Conservation (phyloP, 2,113 vertebrate genomes). For the Plestiodon gilberti region DNA sequence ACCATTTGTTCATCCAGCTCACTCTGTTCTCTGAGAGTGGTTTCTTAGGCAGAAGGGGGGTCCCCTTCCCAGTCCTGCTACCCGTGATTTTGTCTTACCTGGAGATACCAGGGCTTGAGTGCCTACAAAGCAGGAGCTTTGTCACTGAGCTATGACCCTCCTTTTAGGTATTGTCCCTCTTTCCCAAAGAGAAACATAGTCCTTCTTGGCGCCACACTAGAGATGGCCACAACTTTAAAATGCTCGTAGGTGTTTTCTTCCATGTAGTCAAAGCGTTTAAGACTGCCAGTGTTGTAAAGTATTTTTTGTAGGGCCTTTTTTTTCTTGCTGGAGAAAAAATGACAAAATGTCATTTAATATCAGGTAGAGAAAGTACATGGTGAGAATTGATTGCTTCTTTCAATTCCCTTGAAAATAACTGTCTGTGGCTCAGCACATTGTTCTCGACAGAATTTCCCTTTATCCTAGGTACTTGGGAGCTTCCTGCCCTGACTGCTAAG, state of each 20-base stretch:
- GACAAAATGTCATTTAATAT: constrained; percentile 19
- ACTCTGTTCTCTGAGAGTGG: too few species aligned
- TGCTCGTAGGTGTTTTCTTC: neutral
- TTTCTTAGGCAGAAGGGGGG: too few species aligned
- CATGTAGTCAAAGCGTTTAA: neutral
- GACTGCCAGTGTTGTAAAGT: neutral
- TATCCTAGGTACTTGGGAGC: constrained; percentile 16
- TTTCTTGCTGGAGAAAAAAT: neutral
- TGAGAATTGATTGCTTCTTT: constrained; percentile 27
- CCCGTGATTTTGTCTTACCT: too few species aligned
- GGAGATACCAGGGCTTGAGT: too few species aligned
- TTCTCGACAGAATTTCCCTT: constrained; percentile 22
- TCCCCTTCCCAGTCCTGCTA: too few species aligned
- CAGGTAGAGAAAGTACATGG: neutral
- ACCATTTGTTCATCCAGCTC: too few species aligned
- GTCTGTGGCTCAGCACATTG: constrained; percentile 14
- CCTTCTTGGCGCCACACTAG: too few species aligned
- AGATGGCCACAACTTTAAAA: neutral
- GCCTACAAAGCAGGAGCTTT: too few species aligned
- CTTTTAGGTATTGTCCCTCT: too few species aligned
- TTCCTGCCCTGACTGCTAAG: constrained; percentile 37
- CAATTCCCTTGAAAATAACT: constrained; percentile 8
- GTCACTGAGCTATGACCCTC: too few species aligned
- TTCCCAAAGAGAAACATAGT: too few species aligned
- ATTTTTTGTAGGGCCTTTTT: neutral